phyloP scores from a whole-genome alignment of 2,888 invertebrate species.

The Elmis aenea region DNA sequence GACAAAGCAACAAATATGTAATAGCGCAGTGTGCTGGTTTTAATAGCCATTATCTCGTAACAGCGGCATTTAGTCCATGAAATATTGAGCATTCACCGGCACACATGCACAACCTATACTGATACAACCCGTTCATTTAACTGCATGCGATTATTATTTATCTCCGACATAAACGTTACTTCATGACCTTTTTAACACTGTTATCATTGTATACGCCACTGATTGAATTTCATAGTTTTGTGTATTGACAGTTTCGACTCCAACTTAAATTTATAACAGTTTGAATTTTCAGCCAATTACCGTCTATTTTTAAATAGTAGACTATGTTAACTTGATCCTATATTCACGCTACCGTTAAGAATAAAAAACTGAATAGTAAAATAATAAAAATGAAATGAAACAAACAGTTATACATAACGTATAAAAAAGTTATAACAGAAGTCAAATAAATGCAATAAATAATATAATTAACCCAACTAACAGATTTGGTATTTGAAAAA shows the following conservation, averaged over 20 bases:
- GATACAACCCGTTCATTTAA: constrained; percentile 37
- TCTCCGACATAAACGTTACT: constrained; percentile 34
- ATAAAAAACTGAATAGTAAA: too few species aligned
- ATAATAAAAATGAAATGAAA: too few species aligned
- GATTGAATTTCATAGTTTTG: constrained; percentile 26
- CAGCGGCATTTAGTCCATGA: constrained; percentile 40
- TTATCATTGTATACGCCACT: constrained; percentile 24
- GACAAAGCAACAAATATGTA: constrained; percentile 40
- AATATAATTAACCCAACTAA: too few species aligned
- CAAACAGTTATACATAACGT: too few species aligned
- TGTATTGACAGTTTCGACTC: neutral
- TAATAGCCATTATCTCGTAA: constrained; percentile 45
- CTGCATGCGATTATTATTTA: constrained; percentile 39
- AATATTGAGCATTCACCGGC: constrained; percentile 41
- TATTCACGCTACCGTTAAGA: too few species aligned
- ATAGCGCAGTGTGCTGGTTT: constrained; percentile 38
- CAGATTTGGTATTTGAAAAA: too few species aligned
- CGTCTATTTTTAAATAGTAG: too few species aligned
- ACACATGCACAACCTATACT: constrained; percentile 35
- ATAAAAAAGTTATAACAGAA: too few species aligned
- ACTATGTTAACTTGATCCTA: too few species aligned
- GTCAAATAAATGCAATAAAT: too few species aligned
- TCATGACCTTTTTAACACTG: constrained; percentile 37
- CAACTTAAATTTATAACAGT: too few species aligned
- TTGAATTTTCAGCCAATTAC: too few species aligned